Evolutionary conservation across 1,140 invertebrate genomes (phyloP).

Genomic region (Scaptomyza hsui): DNA sequence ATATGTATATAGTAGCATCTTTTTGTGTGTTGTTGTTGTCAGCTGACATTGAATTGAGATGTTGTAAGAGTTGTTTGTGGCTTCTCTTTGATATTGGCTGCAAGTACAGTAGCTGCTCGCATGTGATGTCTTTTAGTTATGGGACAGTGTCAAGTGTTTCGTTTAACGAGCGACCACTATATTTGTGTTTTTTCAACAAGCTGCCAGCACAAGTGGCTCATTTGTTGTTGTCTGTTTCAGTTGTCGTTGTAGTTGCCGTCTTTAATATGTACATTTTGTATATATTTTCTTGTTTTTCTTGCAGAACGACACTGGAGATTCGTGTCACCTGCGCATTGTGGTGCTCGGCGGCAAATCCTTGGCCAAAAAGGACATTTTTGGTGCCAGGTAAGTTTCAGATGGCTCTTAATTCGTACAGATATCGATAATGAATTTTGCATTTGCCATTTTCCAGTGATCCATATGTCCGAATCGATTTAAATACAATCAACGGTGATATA

Average conservation of each 20-base stretch:
- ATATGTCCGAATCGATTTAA: conserved; percentile 96
- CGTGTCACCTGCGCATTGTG: conserved; percentile 90
- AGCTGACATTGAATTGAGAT: neutral
- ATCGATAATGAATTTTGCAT: too few species aligned
- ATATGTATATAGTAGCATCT: too few species aligned
- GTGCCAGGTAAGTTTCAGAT: conserved; percentile 90
- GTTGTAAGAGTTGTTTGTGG: neutral
- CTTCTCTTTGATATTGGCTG: neutral
- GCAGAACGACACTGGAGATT: conserved; percentile 90
- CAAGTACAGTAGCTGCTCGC: neutral
- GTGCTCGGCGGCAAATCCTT: conserved; percentile 94
- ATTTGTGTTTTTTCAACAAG: conserved; percentile 29
- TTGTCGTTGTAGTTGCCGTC: neutral
- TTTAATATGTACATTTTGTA: conserved; percentile 14
- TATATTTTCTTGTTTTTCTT: conserved; percentile 60
- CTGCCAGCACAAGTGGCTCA: conserved; percentile 55
- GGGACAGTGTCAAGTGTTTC: neutral
- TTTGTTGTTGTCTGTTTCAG: conserved; percentile 10
- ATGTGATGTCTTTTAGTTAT: neutral
- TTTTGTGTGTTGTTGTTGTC: neutral
- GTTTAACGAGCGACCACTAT: neutral
- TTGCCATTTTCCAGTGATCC: conserved; percentile 95
- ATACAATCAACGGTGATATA: conserved; percentile 92
- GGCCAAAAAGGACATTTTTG: conserved; percentile 99
- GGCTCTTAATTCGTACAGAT: too few species aligned